A percentile compares a stretch with the other conserved stretches of the same genome.
These are phyloP conservation scores for Caenorhabditis becei DNA, from an alignment of 2,888 invertebrate species.

Conservation along the genomic window DNA sequence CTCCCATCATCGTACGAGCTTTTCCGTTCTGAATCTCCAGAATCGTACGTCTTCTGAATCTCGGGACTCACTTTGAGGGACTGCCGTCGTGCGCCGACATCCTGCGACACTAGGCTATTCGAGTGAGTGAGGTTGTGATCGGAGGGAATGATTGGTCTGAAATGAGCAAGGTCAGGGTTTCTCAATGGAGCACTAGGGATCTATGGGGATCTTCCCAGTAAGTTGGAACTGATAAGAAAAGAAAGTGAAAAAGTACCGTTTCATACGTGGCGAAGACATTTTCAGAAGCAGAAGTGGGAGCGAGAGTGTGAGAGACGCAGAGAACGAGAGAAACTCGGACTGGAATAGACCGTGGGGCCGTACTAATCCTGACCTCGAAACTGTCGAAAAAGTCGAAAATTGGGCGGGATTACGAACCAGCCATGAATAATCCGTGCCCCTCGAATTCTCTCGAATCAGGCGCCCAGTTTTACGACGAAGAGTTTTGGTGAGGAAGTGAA, in stretches of 20 bases:
- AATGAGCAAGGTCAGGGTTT: not conserved
- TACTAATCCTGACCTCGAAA: slow-evolving; percentile 42
- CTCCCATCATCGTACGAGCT: slow-evolving; percentile 69
- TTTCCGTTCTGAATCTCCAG: slow-evolving; percentile 68
- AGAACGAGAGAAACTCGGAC: slow-evolving; percentile 11
- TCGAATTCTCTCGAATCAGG: not conserved
- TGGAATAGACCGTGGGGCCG: slow-evolving; percentile 1
- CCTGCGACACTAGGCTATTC: slow-evolving; percentile 59
- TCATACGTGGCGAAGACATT: slow-evolving; percentile 23
- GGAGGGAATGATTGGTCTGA: slow-evolving; percentile 62
- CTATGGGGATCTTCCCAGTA: too few species aligned
- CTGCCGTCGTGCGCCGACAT: slow-evolving; percentile 58
- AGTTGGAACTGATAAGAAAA: too few species aligned
- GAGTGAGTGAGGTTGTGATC: slow-evolving; percentile 59
- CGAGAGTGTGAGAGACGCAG: slow-evolving; percentile 18
- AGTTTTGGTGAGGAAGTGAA: not conserved
- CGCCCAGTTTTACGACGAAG: slow-evolving; percentile 1
- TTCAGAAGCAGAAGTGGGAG: not conserved
- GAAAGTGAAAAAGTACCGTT: too few species aligned
- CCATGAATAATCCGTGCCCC: slow-evolving; percentile 26
- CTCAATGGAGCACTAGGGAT: too few species aligned
- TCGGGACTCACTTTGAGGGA: slow-evolving; percentile 49
- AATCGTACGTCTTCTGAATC: not conserved
- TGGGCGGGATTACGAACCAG: slow-evolving; percentile 47
- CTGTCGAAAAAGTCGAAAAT: slow-evolving; percentile 52